Percentiles rank a stretch among this genome's conserved stretches.
Conservation (phyloP, 2,797 vertebrate species). For the Liasis olivaceus region DNA sequence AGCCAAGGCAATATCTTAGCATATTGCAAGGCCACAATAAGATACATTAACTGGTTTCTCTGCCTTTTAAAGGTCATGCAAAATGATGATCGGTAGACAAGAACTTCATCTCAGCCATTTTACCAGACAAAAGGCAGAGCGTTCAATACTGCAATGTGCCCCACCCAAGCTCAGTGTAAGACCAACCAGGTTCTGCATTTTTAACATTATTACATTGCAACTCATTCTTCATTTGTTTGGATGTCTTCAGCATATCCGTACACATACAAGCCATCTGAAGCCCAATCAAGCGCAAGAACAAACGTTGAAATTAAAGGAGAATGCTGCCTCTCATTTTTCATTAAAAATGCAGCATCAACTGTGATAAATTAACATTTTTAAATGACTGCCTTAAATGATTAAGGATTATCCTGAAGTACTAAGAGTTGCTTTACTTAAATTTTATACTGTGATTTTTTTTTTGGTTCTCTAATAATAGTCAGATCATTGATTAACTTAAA, state of each 20-base stretch:
- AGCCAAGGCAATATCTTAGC: conserved; percentile 28
- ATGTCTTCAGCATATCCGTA: not conserved
- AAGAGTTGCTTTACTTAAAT: not conserved
- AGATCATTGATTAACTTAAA: not conserved
- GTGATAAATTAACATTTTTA: not conserved
- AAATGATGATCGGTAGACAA: conserved; percentile 56
- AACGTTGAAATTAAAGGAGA: conserved; percentile 47
- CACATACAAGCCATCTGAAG: not conserved
- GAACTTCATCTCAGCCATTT: conserved; percentile 53
- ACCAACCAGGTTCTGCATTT: conserved; percentile 45
- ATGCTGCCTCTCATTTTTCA: conserved; percentile 35
- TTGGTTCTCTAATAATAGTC: not conserved
- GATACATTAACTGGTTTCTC: conserved; percentile 45
- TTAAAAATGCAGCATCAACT: not conserved
- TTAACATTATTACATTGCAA: conserved; percentile 46
- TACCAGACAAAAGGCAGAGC: conserved; percentile 65
- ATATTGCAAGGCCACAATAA: not conserved
- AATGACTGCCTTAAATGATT: not conserved
- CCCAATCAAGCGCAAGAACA: not conserved
- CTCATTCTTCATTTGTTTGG: conserved; percentile 25
- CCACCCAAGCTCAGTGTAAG: conserved; percentile 58
- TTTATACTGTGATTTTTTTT: not conserved
- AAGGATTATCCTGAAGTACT: not conserved
- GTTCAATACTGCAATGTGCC: conserved; percentile 61
- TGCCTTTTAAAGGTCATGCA: conserved; percentile 47